Percentiles rank a stretch among this genome's conserved stretches.
These are phyloP conservation scores for Oscheius sp. DNA, from an alignment of 2,888 invertebrate species.

Conservation along the genomic window DNA sequence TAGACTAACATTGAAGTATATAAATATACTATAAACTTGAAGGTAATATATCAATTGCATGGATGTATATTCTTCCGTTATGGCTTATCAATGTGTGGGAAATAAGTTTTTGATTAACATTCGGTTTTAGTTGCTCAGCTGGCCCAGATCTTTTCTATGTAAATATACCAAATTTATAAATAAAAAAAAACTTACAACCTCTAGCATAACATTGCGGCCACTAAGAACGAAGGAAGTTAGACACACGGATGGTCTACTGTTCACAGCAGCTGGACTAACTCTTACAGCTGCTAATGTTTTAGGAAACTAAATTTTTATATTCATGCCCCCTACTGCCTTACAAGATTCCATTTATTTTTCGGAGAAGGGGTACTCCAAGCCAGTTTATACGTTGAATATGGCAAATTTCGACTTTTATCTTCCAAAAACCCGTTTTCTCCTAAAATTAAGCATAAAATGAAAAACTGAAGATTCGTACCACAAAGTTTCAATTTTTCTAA, in stretches of 20 bases:
- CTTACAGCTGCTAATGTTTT: slow-evolving; percentile 79
- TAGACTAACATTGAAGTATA: not conserved
- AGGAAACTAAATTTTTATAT: slow-evolving; percentile 49
- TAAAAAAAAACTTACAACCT: slow-evolving; percentile 43
- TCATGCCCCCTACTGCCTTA: too few relatives aligned
- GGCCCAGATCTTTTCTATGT: slow-evolving; percentile 24
- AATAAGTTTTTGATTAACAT: slow-evolving; percentile 44
- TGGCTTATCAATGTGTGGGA: slow-evolving; percentile 55
- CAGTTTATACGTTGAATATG: slow-evolving; percentile 81
- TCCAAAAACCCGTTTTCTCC: slow-evolving; percentile 12
- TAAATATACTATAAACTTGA: not conserved
- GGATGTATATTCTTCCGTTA: slow-evolving; percentile 54
- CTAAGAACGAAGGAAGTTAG: slow-evolving; percentile 95
- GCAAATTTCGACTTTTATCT: slow-evolving; percentile 4
- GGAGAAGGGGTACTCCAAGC: slow-evolving; percentile 93
- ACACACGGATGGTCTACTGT: slow-evolving; percentile 94
- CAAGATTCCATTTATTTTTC: slow-evolving; percentile 54
- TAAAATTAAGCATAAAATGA: not conserved
- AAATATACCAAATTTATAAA: not conserved
- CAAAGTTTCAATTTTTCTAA: slow-evolving; percentile 44
- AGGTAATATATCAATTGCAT: slow-evolving; percentile 42
- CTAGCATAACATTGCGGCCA: slow-evolving; percentile 77
- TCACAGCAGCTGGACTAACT: slow-evolving; percentile 90
- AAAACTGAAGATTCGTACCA: slow-evolving; percentile 5
- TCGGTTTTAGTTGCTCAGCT: slow-evolving; percentile 32